Evolutionary conservation across 2,888 invertebrate species (phyloP).

Genomic region (Scaptodrosophila latifasciaeformis): DNA sequence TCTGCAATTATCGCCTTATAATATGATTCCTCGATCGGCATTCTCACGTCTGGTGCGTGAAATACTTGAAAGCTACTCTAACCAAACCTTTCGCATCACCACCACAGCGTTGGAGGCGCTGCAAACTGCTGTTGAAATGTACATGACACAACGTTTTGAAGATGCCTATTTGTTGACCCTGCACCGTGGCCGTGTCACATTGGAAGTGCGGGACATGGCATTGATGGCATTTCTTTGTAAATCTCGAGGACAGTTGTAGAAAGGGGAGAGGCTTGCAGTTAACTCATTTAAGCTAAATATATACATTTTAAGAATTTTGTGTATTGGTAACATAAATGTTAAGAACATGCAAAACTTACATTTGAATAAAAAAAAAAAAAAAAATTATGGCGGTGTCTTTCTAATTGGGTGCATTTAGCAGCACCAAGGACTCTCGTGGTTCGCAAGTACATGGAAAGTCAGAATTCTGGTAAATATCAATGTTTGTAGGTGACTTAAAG

Average conservation of each 20-base stretch:
- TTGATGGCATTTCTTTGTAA: constrained; percentile 57
- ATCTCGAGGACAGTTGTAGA: constrained; percentile 19
- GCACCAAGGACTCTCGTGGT: neutral
- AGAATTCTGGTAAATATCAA: constrained; percentile 38
- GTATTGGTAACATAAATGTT: no score
- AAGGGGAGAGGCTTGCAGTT: neutral
- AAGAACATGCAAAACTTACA: no score
- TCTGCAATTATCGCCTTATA: constrained; percentile 32
- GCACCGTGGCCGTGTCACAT: constrained; percentile 76
- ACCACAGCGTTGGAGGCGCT: constrained; percentile 74
- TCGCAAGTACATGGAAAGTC: constrained; percentile 44
- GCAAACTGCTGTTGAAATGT: constrained; percentile 76
- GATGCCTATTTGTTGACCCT: constrained; percentile 75
- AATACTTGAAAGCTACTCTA: constrained; percentile 47
- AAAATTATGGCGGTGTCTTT: no score
- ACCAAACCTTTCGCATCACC: constrained; percentile 62
- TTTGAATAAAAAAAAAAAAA: no score
- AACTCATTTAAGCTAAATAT: neutral
- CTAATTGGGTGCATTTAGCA: neutral
- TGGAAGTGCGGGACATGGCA: constrained; percentile 75
- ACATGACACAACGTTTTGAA: constrained; percentile 76
- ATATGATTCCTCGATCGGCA: constrained; percentile 74
- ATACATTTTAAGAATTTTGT: no score
- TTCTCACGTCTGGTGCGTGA: constrained; percentile 76
- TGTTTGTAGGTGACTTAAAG: constrained; percentile 18